These are phyloP conservation scores for Antheraea yamamai DNA, from an alignment of 2,888 invertebrate species.

Conservation along the genomic window DNA sequence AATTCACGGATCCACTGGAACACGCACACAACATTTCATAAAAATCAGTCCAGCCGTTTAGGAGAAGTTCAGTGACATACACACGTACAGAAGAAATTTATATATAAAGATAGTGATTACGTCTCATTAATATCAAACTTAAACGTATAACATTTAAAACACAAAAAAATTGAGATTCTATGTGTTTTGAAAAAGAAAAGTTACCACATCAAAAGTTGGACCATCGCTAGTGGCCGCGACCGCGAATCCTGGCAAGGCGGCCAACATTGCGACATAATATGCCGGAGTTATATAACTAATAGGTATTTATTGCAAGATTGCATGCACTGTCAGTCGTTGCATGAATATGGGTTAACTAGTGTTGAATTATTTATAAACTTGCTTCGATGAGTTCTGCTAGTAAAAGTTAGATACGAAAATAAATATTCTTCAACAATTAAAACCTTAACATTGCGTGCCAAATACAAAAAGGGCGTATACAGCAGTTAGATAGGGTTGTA, in stretches of 20 bases:
- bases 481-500: no score
- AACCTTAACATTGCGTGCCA: background rate
- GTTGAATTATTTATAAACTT: slow-evolving; percentile 8
- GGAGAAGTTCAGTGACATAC: no score
- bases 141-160: background rate
- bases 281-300: slow-evolving; percentile 39
- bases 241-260: slow-evolving; percentile 53
- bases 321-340: slow-evolving; percentile 19
- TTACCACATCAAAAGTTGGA: slow-evolving; percentile 35
- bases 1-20: no score
- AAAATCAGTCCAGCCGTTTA: no score
- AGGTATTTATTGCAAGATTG: slow-evolving; percentile 28
- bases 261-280: slow-evolving; percentile 42
- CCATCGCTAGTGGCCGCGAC: slow-evolving; percentile 34
- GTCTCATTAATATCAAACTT: background rate
- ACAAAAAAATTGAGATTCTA: background rate
- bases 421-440: background rate
- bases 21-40: no score
- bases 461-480: no score
- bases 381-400: background rate
- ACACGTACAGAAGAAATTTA: no score
- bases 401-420: background rate
- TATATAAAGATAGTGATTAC: background rate
- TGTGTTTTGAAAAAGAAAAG: background rate
- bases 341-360: slow-evolving; percentile 13